Evolutionary conservation across 2,888 invertebrate species (phyloP).

Genomic region (Leptura quadrifasciata): DNA sequence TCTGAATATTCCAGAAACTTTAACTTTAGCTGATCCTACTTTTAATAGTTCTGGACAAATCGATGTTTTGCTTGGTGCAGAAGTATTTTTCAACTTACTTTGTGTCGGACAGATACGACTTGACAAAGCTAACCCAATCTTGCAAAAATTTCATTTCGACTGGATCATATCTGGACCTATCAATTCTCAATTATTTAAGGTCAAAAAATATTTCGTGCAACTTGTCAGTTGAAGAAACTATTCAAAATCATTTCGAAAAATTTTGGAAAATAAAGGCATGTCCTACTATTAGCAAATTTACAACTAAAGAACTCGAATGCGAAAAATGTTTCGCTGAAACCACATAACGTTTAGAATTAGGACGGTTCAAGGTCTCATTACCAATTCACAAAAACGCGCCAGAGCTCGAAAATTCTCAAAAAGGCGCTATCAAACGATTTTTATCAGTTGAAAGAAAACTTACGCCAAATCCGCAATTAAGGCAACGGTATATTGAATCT

Average conservation of each 20-base stretch:
- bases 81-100: too few species aligned
- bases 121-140: too few species aligned
- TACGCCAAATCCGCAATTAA: constrained; percentile 3
- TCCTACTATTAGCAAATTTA: too few species aligned
- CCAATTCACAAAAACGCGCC: not conserved
- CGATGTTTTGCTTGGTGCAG: too few species aligned
- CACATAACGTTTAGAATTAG: not conserved
- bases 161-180: too few species aligned
- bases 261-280: not conserved
- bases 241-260: constrained; percentile 8
- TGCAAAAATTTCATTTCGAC: too few species aligned
- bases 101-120: too few species aligned
- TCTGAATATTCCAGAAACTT: too few species aligned
- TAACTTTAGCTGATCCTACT: too few species aligned
- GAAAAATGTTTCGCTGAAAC: not conserved
- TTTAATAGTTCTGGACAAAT: too few species aligned
- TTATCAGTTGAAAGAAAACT: not conserved
- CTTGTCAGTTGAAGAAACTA: constrained; percentile 11
- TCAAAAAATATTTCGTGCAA: not conserved
- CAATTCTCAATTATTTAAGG: not conserved
- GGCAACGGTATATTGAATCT: not conserved
- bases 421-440: constrained; percentile 7
- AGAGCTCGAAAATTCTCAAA: not conserved
- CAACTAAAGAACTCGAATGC: not conserved
- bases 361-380: not conserved